Evolutionary conservation across 2,797 vertebrate species (phyloP).

Genomic region (Chelidonichthys spinosus): DNA sequence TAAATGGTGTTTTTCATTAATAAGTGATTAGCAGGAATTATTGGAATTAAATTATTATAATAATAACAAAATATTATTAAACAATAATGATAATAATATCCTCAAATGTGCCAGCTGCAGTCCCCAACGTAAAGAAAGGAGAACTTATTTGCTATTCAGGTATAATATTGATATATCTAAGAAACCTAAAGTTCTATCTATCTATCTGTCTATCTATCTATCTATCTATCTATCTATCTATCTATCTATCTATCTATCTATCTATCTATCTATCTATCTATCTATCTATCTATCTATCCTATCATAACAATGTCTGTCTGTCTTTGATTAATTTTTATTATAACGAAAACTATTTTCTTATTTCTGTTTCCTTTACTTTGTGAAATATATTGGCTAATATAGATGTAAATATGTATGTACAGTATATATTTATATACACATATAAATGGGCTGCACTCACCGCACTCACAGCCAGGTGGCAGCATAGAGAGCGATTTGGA

Average conservation of each 20-base stretch:
- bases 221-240: too few species aligned
- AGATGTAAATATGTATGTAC: neutral
- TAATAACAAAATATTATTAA: too few species aligned
- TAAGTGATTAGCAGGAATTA: neutral
- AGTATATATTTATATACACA: too few species aligned
- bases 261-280: too few species aligned
- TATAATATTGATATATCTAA: neutral
- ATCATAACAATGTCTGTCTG: too few species aligned
- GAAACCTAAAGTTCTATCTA: neutral
- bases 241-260: too few species aligned
- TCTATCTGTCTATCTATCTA: too few species aligned
- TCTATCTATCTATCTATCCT: too few species aligned
- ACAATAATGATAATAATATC: too few species aligned
- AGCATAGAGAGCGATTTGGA: slow-evolving; percentile 34
- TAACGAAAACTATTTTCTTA: neutral
- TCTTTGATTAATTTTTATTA: neutral
- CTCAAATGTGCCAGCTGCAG: too few species aligned
- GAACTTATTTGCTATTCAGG: accelerated
- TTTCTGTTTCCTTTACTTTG: neutral
- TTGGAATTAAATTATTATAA: too few species aligned
- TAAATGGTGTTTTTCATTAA: neutral
- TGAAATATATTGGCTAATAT: neutral
- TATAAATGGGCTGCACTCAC: neutral
- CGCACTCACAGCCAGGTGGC: slow-evolving; percentile 54
- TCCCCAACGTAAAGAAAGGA: neutral